These are phyloP conservation scores for Orussus abietinus DNA, from an alignment of 1,140 invertebrate species.

Conservation along the genomic window DNA sequence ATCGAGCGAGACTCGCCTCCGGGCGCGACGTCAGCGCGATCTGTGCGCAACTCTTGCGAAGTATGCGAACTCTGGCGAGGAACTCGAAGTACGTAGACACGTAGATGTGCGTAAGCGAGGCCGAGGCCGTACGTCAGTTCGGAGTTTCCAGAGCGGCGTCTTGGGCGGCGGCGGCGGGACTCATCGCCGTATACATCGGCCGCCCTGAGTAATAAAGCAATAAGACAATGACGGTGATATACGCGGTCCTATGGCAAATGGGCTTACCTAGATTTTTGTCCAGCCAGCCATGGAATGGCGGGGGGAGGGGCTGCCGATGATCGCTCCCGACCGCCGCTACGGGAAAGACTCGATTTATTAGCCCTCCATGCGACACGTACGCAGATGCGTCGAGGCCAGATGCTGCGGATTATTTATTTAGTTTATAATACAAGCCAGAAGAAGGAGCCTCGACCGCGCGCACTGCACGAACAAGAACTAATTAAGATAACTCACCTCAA, in stretches of 20 bases:
- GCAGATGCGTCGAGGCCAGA: conserved; percentile 25
- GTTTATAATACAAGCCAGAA: conserved; percentile 21
- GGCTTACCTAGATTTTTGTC: conserved; percentile 30
- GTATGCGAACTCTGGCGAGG: too few species aligned
- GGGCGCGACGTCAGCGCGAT: too few species aligned
- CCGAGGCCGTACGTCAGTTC: neutral
- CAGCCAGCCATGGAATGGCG: conserved; percentile 23
- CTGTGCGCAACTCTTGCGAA: too few species aligned
- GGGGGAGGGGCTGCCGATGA: conserved; percentile 7
- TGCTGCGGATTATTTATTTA: conserved; percentile 35
- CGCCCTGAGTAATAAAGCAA: conserved; percentile 28
- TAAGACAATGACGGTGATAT: conserved; percentile 38
- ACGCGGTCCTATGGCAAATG: conserved; percentile 35
- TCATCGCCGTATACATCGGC: conserved; percentile 9
- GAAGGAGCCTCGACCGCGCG: conserved; percentile 12
- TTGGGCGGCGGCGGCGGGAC: conserved; percentile 8
- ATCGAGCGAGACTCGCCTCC: too few species aligned
- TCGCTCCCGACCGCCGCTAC: neutral
- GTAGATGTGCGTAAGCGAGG: too few species aligned
- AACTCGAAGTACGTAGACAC: too few species aligned
- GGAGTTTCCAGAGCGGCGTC: conserved; percentile 3
- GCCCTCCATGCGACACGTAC: conserved; percentile 27
- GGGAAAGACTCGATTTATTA: conserved; percentile 29
- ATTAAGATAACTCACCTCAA: too few species aligned
- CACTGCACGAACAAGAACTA: too few species aligned